phyloP scores from a whole-genome alignment of 2,113 vertebrate species.

The Crotophaga sulcirostris region DNA sequence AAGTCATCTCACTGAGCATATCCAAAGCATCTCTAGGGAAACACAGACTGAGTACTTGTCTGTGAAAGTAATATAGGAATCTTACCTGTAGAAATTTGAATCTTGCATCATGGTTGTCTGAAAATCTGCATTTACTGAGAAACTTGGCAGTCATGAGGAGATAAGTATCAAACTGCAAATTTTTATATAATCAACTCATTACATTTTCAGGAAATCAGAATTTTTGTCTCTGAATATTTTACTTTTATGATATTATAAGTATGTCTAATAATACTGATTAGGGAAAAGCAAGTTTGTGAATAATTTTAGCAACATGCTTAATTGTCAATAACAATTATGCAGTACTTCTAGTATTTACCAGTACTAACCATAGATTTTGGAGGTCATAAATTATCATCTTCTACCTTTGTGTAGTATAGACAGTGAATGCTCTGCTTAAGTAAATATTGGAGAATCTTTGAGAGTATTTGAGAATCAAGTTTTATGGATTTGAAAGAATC shows the following conservation, averaged over 20 bases:
- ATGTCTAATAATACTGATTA: not conserved
- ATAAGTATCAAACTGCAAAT: too few species aligned
- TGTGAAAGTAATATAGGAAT: too few species aligned
- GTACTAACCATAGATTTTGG: not conserved
- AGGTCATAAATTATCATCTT: not conserved
- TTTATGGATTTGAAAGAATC: not conserved
- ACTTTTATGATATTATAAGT: too few species aligned
- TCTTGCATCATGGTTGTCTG: too few species aligned
- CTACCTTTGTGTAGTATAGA: not conserved
- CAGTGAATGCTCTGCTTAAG: not conserved
- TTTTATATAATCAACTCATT: too few species aligned
- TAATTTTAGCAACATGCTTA: not conserved
- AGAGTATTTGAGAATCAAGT: not conserved
- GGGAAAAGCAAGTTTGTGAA: not conserved
- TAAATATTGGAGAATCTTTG: not conserved
- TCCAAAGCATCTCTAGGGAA: not conserved
- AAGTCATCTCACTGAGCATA: not conserved
- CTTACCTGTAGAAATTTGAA: too few species aligned
- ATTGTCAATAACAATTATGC: not conserved
- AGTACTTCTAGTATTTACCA: not conserved
- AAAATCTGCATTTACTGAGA: too few species aligned
- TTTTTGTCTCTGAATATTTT: too few species aligned
- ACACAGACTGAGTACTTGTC: not conserved
- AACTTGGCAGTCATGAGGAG: too few species aligned
- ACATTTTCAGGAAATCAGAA: too few species aligned